Evolutionary conservation across 2,113 vertebrate genomes (phyloP).

Genomic region (Pimephales promelas): DNA sequence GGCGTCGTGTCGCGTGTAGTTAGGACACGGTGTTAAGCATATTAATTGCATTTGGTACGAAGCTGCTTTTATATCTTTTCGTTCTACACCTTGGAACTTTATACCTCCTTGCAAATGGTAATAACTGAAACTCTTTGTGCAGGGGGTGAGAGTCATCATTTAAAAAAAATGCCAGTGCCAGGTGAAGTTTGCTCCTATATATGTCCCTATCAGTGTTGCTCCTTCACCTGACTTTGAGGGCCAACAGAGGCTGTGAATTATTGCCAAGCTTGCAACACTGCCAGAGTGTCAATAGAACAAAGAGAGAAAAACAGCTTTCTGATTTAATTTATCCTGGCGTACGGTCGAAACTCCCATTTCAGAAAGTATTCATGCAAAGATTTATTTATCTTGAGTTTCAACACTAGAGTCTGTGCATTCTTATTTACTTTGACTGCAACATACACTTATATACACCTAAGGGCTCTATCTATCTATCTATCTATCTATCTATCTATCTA

Average conservation of each 20-base stretch:
- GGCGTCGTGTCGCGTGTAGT: no score
- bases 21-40: no score
- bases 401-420: slow-evolving; percentile 47
- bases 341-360: slow-evolving; percentile 61
- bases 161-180: not conserved
- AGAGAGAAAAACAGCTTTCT: slow-evolving; percentile 38
- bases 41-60: no score
- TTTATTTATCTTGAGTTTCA: slow-evolving; percentile 64
- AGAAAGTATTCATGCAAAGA: slow-evolving; percentile 58
- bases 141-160: no score
- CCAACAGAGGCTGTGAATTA: slow-evolving; percentile 57
- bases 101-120: no score
- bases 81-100: no score
- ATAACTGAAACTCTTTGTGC: no score
- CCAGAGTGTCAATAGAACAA: slow-evolving; percentile 42
- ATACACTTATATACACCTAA: no score
- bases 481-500: no score
- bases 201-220: slow-evolving; percentile 14
- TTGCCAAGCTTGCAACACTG: slow-evolving; percentile 68
- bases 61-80: no score
- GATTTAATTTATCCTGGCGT: slow-evolving; percentile 52
- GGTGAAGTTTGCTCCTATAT: not conserved
- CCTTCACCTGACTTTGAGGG: slow-evolving; percentile 55
- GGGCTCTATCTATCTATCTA: no score
- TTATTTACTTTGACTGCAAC: slow-evolving; percentile 26